Conservation (phyloP, 2,797 vertebrate genomes). For the Mareca penelope region DNA sequence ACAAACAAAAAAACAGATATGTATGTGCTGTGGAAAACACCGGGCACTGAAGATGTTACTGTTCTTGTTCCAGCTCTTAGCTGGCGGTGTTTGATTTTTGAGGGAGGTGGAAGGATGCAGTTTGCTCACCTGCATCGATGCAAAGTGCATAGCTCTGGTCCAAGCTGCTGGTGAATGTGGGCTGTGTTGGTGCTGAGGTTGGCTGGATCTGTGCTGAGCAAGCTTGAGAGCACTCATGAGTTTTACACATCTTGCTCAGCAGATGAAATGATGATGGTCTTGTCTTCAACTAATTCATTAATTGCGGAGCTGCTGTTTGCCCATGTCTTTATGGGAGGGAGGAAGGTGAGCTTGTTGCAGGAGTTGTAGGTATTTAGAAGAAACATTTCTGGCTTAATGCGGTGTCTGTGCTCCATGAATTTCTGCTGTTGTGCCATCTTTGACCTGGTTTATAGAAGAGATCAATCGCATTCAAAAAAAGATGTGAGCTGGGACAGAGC, state of each 20-base stretch:
- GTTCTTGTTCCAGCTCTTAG: not conserved
- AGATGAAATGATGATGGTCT: not conserved
- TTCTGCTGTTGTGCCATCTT: not conserved
- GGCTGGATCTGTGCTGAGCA: not conserved
- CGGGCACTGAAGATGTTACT: not conserved
- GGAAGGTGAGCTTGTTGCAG: not conserved
- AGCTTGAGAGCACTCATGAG: not conserved
- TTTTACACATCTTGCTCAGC: not conserved
- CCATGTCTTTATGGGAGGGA: not conserved
- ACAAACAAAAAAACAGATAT: not conserved
- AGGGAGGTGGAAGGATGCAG: not conserved
- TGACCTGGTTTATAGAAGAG: not conserved
- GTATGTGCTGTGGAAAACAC: not conserved
- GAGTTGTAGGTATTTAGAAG: not conserved
- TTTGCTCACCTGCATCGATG: not conserved
- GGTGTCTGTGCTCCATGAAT: not conserved
- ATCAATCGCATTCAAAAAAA: not conserved
- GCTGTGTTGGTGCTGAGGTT: not conserved
- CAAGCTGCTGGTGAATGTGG: not conserved
- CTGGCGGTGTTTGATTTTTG: not conserved
- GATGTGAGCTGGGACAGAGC: not conserved
- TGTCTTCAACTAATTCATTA: not conserved
- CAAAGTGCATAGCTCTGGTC: not conserved
- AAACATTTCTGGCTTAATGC: not conserved
- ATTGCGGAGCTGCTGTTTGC: not conserved